phyloP scores from a whole-genome alignment of 2,797 vertebrate genomes.

The Xenopus petersii region DNA sequence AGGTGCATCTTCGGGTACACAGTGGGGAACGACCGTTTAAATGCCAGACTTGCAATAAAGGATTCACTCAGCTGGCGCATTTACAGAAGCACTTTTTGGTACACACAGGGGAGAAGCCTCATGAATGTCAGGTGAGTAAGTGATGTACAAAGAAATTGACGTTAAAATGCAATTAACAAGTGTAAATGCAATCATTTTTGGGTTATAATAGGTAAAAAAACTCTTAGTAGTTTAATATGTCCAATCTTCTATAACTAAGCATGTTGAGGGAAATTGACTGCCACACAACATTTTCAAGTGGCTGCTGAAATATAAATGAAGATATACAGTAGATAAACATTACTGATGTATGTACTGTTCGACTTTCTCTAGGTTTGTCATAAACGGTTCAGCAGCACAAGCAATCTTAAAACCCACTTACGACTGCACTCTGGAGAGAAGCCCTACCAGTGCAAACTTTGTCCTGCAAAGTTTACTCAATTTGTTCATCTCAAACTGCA shows the following conservation, averaged over 20 bases:
- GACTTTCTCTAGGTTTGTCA: slow-evolving; percentile 83
- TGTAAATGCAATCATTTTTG: too few species aligned
- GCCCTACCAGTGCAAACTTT: slow-evolving; percentile 97
- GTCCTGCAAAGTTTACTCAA: slow-evolving; percentile 97
- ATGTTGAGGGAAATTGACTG: too few species aligned
- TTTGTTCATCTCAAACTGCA: slow-evolving; percentile 97
- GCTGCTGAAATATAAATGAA: too few species aligned
- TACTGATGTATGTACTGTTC: background rate
- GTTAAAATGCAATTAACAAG: too few species aligned
- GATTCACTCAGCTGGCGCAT: slow-evolving; percentile 96
- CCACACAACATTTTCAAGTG: too few species aligned
- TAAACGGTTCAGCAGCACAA: slow-evolving; percentile 98
- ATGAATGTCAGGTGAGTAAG: slow-evolving; percentile 91
- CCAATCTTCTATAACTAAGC: too few species aligned
- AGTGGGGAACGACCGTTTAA: slow-evolving; percentile 97
- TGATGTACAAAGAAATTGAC: too few species aligned
- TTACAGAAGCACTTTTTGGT: slow-evolving; percentile 99
- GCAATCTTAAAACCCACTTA: slow-evolving; percentile 96
- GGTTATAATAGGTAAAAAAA: too few species aligned
- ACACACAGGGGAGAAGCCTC: slow-evolving; percentile 97
- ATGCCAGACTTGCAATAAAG: slow-evolving; percentile 97
- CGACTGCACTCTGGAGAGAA: slow-evolving; percentile 97
- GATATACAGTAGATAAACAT: too few species aligned
- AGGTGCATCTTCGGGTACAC: slow-evolving; percentile 98
- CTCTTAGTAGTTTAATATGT: too few species aligned